phyloP scores from a whole-genome alignment of 2,113 vertebrate genomes.

The Dascyllus trimaculatus region DNA sequence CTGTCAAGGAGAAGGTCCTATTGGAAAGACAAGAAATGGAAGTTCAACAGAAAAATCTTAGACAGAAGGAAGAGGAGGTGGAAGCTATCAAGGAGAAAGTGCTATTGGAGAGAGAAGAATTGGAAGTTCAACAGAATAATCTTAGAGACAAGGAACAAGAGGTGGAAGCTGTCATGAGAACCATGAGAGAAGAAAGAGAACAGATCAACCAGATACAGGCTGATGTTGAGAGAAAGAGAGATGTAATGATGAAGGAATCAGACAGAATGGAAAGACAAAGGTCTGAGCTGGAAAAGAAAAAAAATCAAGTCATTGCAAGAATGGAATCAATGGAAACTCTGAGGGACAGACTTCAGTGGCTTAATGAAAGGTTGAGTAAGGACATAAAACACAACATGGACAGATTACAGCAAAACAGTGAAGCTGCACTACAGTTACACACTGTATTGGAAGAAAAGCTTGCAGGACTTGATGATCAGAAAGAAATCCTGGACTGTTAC shows the following conservation, averaged over 20 bases:
- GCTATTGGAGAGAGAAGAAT: background rate
- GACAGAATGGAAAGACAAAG: background rate
- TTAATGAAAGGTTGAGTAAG: too few species aligned
- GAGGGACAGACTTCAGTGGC: background rate
- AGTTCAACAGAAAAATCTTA: too few species aligned
- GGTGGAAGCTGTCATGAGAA: background rate
- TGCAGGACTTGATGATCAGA: too few species aligned
- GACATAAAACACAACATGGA: too few species aligned
- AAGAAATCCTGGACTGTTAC: too few species aligned
- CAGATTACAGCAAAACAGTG: too few species aligned
- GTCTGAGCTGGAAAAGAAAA: constrained; percentile 4
- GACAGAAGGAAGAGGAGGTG: too few species aligned
- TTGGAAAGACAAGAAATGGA: too few species aligned
- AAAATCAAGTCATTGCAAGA: constrained; percentile 6
- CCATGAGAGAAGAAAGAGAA: background rate
- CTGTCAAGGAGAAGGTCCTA: too few species aligned
- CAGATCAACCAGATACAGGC: background rate
- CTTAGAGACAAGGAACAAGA: background rate
- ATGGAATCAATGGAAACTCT: background rate
- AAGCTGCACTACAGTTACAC: too few species aligned
- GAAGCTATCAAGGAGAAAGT: background rate
- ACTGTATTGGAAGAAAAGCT: too few species aligned
- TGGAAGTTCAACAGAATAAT: background rate
- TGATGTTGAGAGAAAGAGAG: background rate
- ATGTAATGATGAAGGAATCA: background rate